Conservation (phyloP, 2,113 vertebrate species). For the Prolemur simus region DNA sequence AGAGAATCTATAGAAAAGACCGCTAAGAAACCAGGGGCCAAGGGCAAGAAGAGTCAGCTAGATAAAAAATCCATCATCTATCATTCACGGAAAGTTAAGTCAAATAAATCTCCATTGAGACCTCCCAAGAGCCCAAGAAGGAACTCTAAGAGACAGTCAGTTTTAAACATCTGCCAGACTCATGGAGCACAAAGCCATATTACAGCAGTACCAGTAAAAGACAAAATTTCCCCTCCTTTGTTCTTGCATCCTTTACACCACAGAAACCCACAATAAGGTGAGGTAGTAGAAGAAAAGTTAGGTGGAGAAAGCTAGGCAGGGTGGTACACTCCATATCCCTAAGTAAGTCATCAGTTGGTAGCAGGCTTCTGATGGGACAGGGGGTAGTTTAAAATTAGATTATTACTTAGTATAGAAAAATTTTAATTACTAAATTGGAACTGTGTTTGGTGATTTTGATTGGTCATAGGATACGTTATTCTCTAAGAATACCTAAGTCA, state of each 20-base stretch:
- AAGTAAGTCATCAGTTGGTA: neutral
- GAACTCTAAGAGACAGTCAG: neutral
- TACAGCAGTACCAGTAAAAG: neutral
- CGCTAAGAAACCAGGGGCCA: neutral
- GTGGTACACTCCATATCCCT: neutral
- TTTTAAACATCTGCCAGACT: neutral
- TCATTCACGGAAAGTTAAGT: neutral
- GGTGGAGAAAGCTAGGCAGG: neutral
- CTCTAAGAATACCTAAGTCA: neutral
- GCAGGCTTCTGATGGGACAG: neutral
- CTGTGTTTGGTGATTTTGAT: neutral
- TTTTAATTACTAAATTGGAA: neutral
- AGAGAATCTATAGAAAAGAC: neutral
- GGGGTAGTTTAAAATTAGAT: neutral
- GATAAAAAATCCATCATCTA: neutral
- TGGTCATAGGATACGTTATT: neutral
- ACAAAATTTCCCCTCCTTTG: neutral
- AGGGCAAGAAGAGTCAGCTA: neutral
- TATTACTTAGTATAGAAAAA: neutral
- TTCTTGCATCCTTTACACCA: neutral
- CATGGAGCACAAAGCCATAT: neutral
- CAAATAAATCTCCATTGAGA: neutral
- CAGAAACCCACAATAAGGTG: neutral
- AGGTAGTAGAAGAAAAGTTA: neutral
- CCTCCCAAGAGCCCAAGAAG: neutral